Percentiles rank a stretch among this genome's conserved stretches.
Evolutionary conservation across 1,140 invertebrate species (phyloP).

Genomic region (Drosophila miranda): DNA sequence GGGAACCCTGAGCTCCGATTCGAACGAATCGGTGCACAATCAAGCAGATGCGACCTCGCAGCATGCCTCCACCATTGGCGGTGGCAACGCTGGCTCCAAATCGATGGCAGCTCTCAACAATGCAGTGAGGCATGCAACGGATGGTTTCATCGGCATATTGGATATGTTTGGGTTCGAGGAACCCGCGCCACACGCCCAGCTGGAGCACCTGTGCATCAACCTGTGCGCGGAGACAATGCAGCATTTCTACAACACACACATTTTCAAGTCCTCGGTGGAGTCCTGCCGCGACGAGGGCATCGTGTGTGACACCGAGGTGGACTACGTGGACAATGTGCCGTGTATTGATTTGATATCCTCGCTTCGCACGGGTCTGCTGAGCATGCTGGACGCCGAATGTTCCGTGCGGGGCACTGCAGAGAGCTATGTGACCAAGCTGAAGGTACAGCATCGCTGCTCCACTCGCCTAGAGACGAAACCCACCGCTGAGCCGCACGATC

Average conservation of each 20-base stretch:
- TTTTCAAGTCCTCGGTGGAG: slow-evolving; percentile 97
- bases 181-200: slow-evolving; percentile 90
- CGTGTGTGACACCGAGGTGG: slow-evolving; percentile 94
- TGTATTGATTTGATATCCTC: slow-evolving; percentile 98
- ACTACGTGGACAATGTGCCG: slow-evolving; percentile 97
- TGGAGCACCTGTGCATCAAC: slow-evolving; percentile 97
- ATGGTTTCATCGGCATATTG: slow-evolving; percentile 96
- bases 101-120: slow-evolving; percentile 96
- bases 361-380: slow-evolving; percentile 93
- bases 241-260: slow-evolving; percentile 98
- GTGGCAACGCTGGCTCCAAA: slow-evolving; percentile 90
- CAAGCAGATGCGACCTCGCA: slow-evolving; percentile 92
- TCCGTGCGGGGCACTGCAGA: slow-evolving; percentile 93
- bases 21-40: slow-evolving; percentile 95
- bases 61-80: slow-evolving; percentile 93
- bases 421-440: slow-evolving; percentile 93
- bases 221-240: slow-evolving; percentile 98
- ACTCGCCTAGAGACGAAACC: slow-evolving; percentile 83
- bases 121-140: slow-evolving; percentile 95
- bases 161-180: slow-evolving; percentile 99
- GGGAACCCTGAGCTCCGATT: slow-evolving; percentile 94
- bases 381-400: slow-evolving; percentile 96
- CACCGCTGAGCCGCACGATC: slow-evolving; percentile 86
- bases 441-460: slow-evolving; percentile 92
- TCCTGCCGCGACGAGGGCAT: slow-evolving; percentile 97